phyloP scores from a whole-genome alignment of 2,888 invertebrate species.

The Fissipunctia ypsillon region DNA sequence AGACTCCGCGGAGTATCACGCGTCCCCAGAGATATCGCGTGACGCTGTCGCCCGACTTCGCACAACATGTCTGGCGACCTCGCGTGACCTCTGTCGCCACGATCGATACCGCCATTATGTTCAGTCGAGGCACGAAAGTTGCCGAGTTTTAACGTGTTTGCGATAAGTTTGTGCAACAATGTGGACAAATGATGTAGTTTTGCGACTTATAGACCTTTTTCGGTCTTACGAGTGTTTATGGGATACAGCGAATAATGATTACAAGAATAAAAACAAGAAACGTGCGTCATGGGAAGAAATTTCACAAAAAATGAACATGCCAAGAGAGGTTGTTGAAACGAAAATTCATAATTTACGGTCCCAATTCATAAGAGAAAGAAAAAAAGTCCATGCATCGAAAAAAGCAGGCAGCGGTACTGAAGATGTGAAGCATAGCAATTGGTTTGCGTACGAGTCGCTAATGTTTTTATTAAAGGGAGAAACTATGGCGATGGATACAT shows the following conservation, averaged over 20 bases:
- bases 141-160: not conserved
- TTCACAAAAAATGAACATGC: constrained; percentile 23
- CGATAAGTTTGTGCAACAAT: constrained; percentile 4
- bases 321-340: constrained; percentile 43
- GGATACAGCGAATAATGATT: constrained; percentile 29
- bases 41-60: constrained; percentile 12
- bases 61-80: constrained; percentile 25
- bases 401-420: constrained; percentile 17
- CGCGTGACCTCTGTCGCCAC: constrained; percentile 4
- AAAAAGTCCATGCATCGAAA: constrained; percentile 32
- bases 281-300: constrained; percentile 35
- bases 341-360: constrained; percentile 48
- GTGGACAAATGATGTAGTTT: constrained; percentile 28
- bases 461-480: constrained; percentile 40
- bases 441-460: constrained; percentile 41
- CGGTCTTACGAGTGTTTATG: constrained; percentile 25
- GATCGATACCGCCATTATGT: constrained; percentile 1
- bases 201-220: constrained; percentile 27
- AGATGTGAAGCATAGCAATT: constrained; percentile 29
- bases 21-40: not conserved
- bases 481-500: not conserved
- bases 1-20: not conserved
- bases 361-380: constrained; percentile 47
- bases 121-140: not conserved
- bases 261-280: constrained; percentile 38